A percentile compares a stretch with the other conserved stretches of the same genome.
Conservation (phyloP, 2,113 vertebrate genomes). For the Corythaixoides concolor region DNA sequence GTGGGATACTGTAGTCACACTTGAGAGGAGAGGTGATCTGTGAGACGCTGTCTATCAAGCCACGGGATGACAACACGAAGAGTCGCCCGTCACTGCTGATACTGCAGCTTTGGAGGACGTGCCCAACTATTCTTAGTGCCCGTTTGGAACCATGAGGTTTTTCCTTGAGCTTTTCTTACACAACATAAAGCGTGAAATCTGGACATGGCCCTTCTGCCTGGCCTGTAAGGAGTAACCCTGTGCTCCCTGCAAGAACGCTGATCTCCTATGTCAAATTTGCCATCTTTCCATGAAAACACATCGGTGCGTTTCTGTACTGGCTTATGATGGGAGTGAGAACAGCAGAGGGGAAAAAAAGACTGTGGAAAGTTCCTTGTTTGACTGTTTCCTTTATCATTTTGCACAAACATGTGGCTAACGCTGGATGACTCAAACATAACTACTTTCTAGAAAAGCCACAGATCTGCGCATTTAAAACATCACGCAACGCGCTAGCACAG, state of each 20-base stretch:
- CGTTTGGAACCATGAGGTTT: fast-evolving
- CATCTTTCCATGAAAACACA: background rate
- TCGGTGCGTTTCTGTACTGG: background rate
- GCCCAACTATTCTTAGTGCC: fast-evolving
- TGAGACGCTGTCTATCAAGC: background rate
- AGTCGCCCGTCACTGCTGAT: background rate
- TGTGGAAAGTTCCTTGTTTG: background rate
- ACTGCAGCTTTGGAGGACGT: fast-evolving
- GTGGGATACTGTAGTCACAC: background rate
- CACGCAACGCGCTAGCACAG: fast-evolving
- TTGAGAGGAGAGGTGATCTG: background rate
- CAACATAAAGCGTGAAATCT: fast-evolving
- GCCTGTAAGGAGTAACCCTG: background rate
- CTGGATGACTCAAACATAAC: background rate
- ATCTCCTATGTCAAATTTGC: background rate
- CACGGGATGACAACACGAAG: fast-evolving
- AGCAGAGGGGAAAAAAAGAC: background rate
- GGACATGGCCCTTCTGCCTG: background rate
- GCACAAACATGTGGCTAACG: background rate
- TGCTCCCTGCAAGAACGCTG: background rate
- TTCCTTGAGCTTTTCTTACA: background rate
- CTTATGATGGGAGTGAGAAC: background rate
- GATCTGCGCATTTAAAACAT: background rate
- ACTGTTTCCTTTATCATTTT: background rate
- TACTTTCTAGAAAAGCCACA: background rate